These are phyloP conservation scores for Mythimna albipuncta DNA, from an alignment of 2,888 invertebrate genomes.

Conservation along the genomic window DNA sequence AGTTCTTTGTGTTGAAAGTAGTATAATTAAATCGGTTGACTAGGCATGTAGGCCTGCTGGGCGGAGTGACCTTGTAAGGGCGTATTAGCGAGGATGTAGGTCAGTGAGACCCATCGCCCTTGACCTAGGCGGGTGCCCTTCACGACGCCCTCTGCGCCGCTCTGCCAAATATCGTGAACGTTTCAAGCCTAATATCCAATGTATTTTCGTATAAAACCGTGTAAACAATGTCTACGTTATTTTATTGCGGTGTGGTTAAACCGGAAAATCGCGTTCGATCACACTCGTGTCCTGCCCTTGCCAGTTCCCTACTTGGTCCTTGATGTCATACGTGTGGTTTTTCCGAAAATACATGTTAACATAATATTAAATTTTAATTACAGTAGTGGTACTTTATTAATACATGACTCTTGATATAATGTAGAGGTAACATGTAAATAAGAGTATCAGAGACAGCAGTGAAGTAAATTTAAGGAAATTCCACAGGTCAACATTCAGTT, in stretches of 20 bases:
- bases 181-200: slow-evolving; percentile 54
- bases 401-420: too few species aligned
- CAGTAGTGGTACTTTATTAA: neutral
- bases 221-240: slow-evolving; percentile 25
- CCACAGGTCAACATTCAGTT: too few species aligned
- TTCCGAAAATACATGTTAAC: slow-evolving; percentile 12
- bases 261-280: slow-evolving; percentile 19
- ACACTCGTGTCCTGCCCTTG: slow-evolving; percentile 9
- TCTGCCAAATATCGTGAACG: slow-evolving; percentile 75
- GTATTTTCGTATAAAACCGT: slow-evolving; percentile 28
- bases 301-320: neutral
- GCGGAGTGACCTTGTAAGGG: slow-evolving; percentile 77
- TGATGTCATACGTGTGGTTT: slow-evolving; percentile 14
- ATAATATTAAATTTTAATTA: neutral
- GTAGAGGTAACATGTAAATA: too few species aligned
- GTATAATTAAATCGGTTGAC: slow-evolving; percentile 68
- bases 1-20: slow-evolving; percentile 36
- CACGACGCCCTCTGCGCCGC: slow-evolving; percentile 72
- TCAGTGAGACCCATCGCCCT: slow-evolving; percentile 84
- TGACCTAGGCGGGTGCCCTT: slow-evolving; percentile 86
- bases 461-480: too few species aligned
- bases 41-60: slow-evolving; percentile 72
- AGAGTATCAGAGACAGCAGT: too few species aligned
- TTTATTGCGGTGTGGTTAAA: slow-evolving; percentile 9
- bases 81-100: slow-evolving; percentile 84